These are phyloP conservation scores for Benthochromis sp. DNA, from an alignment of 2,113 vertebrate species.

Conservation along the genomic window DNA sequence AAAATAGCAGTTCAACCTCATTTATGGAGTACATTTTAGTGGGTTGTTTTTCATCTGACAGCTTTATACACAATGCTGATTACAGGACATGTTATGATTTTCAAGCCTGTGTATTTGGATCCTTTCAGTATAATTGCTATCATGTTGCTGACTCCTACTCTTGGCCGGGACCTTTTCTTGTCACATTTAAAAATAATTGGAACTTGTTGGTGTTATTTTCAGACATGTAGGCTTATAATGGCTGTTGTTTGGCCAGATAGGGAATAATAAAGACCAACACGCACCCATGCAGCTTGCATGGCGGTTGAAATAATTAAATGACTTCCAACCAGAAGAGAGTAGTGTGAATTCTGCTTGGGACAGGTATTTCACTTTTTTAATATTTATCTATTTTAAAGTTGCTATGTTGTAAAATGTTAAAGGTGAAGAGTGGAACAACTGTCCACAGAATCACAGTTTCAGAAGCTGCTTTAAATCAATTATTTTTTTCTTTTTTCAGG, in stretches of 20 bases:
- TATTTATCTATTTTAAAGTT: neutral
- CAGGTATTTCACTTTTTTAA: neutral
- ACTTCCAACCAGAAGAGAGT: neutral
- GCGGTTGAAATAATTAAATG: neutral
- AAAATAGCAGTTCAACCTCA: constrained; percentile 12
- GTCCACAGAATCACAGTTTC: neutral
- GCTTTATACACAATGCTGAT: neutral
- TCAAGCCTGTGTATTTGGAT: neutral
- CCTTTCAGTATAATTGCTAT: neutral
- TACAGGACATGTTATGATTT: neutral
- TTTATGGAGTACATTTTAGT: neutral
- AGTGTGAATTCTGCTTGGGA: neutral
- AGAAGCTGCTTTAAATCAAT: neutral
- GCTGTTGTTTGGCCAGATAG: neutral
- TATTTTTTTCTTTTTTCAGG: neutral
- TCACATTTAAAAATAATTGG: neutral
- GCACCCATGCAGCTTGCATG: neutral
- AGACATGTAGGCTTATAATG: neutral
- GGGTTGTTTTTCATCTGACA: constrained; percentile 13
- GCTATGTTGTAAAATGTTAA: neutral
- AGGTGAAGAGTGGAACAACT: neutral
- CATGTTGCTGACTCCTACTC: neutral
- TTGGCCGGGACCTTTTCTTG: neutral
- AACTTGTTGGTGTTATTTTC: neutral
- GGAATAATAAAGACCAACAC: neutral